Evolutionary conservation across 37 sponge, comb jelly and placozoan genomes (phyloP).

Genomic region (Diacarnus erythraeanus): DNA sequence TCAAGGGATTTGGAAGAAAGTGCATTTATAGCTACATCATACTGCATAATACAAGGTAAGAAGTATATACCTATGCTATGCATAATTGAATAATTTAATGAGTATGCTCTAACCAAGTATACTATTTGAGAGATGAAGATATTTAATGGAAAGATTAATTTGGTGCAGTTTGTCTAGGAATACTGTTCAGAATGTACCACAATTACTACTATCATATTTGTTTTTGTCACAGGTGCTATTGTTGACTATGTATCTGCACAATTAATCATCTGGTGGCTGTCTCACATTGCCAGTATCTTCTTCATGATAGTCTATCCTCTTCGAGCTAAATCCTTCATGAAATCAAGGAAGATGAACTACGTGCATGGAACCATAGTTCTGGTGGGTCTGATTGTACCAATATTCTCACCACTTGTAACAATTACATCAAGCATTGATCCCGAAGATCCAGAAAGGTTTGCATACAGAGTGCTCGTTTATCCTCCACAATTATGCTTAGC

Average conservation of each 20-base stretch:
- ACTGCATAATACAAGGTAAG: not conserved
- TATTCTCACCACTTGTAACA: not conserved
- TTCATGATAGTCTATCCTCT: not conserved
- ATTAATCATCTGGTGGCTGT: not conserved
- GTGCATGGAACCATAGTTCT: not conserved
- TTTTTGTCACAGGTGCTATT: not conserved
- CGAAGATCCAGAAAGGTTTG: not conserved
- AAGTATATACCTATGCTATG: no score
- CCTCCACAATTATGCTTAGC: not conserved
- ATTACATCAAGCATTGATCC: not conserved
- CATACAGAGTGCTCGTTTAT: not conserved
- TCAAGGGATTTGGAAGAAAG: not conserved
- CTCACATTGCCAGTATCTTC: not conserved
- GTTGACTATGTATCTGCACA: not conserved
- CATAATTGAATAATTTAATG: no score
- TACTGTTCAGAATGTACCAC: no score
- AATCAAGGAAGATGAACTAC: not conserved
- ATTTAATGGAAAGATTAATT: no score
- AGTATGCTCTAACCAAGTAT: no score
- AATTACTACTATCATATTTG: no score
- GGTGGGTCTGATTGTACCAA: not conserved
- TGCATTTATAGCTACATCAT: not conserved
- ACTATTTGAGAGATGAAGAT: no score
- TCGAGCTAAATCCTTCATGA: not conserved
- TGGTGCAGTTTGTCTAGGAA: no score